phyloP scores from a whole-genome alignment of 2,797 vertebrate species.

The Phrynocephalus forsythii region DNA sequence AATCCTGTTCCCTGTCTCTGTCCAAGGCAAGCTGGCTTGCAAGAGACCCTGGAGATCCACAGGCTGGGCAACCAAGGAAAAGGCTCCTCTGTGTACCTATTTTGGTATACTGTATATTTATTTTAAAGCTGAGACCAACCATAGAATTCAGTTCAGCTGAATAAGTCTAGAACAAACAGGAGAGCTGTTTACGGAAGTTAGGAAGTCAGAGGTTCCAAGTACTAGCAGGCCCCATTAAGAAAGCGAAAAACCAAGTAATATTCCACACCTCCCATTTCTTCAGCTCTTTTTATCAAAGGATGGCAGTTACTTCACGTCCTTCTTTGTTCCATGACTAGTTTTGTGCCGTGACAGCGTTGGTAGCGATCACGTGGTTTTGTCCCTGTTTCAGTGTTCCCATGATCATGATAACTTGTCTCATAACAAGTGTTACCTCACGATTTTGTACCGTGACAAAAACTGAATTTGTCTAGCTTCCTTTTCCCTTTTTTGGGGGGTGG shows the following conservation, averaged over 20 bases:
- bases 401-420: too few relatives aligned
- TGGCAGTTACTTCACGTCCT: background rate
- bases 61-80: background rate
- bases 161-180: conserved; percentile 14
- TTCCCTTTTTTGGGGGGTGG: too few relatives aligned
- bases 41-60: background rate
- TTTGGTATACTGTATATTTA: conserved; percentile 28
- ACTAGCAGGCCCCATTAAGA: background rate
- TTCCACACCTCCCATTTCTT: background rate
- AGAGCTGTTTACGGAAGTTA: conserved; percentile 4
- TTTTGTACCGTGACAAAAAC: too few relatives aligned
- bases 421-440: too few relatives aligned
- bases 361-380: too few relatives aligned
- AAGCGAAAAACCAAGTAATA: background rate
- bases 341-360: too few relatives aligned
- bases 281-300: background rate
- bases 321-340: too few relatives aligned
- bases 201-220: background rate
- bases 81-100: conserved; percentile 13
- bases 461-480: too few relatives aligned
- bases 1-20: background rate
- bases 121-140: conserved; percentile 10
- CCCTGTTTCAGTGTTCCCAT: too few relatives aligned
- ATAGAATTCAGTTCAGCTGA: background rate
- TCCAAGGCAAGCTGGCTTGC: background rate